Percentiles rank a stretch among this genome's conserved stretches.
phyloP scores from a whole-genome alignment of 2,113 vertebrate genomes.

The Piprites chloris region DNA sequence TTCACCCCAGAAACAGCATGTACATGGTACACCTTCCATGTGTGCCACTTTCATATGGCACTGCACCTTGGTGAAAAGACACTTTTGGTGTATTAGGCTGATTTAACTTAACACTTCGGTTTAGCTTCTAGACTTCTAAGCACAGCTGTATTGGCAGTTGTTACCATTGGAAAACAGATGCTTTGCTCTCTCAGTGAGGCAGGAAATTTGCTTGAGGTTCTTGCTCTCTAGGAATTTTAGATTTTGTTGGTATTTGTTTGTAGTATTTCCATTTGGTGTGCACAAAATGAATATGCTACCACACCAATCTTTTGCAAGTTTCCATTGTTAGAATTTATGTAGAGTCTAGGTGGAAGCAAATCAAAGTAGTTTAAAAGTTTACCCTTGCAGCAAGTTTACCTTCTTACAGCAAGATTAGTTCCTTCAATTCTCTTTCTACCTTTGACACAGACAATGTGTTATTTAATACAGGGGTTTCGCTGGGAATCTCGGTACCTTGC shows the following conservation, averaged over 20 bases:
- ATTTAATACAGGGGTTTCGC: not conserved
- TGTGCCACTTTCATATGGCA: not conserved
- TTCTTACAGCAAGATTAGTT: not conserved
- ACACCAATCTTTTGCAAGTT: not conserved
- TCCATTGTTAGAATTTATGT: not conserved
- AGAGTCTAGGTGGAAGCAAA: not conserved
- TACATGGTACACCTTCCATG: not conserved
- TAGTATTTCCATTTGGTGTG: not conserved
- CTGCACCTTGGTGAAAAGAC: not conserved
- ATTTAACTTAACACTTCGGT: not conserved
- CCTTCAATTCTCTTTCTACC: not conserved
- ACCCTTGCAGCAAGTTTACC: too few species aligned
- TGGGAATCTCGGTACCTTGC: not conserved
- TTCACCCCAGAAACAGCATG: not conserved
- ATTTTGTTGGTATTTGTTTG: not conserved
- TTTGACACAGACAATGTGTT: not conserved
- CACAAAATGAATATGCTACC: not conserved
- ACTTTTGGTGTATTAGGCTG: not conserved
- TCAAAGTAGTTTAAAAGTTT: not conserved
- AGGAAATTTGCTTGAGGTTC: not conserved
- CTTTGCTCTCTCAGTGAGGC: not conserved
- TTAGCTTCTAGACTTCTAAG: not conserved
- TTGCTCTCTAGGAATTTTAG: not conserved
- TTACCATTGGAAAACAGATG: not conserved
- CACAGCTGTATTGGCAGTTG: not conserved